phyloP scores from a whole-genome alignment of 2,113 vertebrate genomes.

The Heterocephalus glaber region DNA sequence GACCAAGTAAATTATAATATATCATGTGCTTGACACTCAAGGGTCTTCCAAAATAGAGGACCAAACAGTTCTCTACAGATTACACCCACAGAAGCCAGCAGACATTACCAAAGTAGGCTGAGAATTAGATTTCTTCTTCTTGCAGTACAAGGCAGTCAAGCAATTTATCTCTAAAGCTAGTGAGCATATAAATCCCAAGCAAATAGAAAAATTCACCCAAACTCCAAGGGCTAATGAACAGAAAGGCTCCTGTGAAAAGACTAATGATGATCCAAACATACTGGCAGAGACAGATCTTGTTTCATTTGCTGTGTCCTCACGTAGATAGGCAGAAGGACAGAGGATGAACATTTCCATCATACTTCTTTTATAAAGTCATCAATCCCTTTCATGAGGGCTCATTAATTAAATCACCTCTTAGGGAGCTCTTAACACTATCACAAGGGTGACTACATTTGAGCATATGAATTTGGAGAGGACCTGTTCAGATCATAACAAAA shows the following conservation, averaged over 20 bases:
- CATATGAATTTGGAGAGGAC: neutral
- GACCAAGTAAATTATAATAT: neutral
- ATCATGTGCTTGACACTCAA: neutral
- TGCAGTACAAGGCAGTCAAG: neutral
- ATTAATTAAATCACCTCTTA: neutral
- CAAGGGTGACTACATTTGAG: neutral
- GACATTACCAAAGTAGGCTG: neutral
- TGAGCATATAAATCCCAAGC: neutral
- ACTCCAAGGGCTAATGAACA: constrained; percentile 4
- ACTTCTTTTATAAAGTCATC: neutral
- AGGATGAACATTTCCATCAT: neutral
- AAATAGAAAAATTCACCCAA: neutral
- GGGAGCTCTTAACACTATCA: neutral
- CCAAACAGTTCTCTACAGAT: neutral
- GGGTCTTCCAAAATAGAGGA: neutral
- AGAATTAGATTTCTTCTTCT: neutral
- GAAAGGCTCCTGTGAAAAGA: neutral
- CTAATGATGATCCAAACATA: neutral
- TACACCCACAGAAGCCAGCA: neutral
- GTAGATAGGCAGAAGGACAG: too few relatives aligned
- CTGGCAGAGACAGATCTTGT: neutral
- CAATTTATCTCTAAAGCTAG: neutral
- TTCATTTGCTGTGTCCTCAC: neutral
- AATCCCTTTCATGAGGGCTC: neutral
- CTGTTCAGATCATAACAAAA: neutral